A percentile compares a stretch with the other conserved stretches of the same genome.
phyloP scores from a whole-genome alignment of 2,888 invertebrate species.

The Achlya flavicornis region DNA sequence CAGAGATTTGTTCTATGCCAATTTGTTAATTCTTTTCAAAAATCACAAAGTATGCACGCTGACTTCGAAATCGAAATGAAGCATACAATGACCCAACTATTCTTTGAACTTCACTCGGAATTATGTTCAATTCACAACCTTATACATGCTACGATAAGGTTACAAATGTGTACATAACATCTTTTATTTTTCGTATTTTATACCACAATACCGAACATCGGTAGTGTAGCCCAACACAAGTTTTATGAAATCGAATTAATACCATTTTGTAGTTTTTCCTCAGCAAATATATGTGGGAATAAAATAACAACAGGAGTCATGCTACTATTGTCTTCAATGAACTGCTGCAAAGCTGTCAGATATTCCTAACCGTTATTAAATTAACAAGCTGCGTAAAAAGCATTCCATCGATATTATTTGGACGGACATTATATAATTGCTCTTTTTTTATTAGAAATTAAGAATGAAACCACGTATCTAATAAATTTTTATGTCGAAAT shows the following conservation, averaged over 20 bases:
- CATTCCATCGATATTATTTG: constrained; percentile 38
- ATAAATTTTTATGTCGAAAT: not conserved
- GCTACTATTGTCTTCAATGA: not conserved
- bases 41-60: not conserved
- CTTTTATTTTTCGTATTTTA: not conserved
- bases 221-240: not conserved
- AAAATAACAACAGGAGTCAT: not conserved
- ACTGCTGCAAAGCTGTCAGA: not conserved
- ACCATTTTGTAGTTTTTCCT: too few species aligned
- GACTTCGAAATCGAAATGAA: not conserved
- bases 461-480: constrained; percentile 2
- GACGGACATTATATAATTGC: constrained; percentile 48
- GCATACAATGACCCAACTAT: not conserved
- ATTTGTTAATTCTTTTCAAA: not conserved
- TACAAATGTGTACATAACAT: not conserved
- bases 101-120: not conserved
- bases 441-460: constrained; percentile 21
- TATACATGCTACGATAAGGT: constrained; percentile 5
- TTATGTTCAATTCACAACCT: constrained; percentile 3
- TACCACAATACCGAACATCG: not conserved
- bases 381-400: constrained; percentile 16
- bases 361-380: not conserved
- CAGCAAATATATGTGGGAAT: not conserved
- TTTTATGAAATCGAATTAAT: not conserved
- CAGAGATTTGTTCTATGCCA: not conserved